These are phyloP conservation scores for Scelioninae gen. 2 DNA, from an alignment of 2,888 invertebrate species.

Conservation along the genomic window DNA sequence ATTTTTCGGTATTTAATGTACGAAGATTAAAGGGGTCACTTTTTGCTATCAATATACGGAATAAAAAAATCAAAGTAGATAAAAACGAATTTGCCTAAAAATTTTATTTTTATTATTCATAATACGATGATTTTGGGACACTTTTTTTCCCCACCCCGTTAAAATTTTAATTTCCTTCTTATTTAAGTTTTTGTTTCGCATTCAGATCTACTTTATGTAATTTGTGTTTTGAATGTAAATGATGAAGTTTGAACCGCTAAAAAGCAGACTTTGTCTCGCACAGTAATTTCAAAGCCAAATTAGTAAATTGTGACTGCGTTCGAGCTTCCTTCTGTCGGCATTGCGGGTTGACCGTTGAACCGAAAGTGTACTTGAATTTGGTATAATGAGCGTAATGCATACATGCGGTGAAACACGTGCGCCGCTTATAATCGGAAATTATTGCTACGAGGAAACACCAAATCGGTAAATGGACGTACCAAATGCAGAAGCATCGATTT, in stretches of 20 bases:
- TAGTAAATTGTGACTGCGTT: not conserved
- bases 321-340: not conserved
- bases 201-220: not conserved
- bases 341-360: slow-evolving; percentile 10
- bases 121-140: no score
- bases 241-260: slow-evolving; percentile 1
- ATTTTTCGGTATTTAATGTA: no score
- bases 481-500: slow-evolving; percentile 26
- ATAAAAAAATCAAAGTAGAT: no score
- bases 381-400: slow-evolving; percentile 10
- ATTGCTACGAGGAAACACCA: slow-evolving; percentile 28
- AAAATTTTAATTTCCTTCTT: not conserved
- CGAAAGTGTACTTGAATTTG: slow-evolving; percentile 9
- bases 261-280: not conserved
- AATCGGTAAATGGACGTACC: slow-evolving; percentile 29
- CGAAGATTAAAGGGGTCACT: no score
- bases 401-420: slow-evolving; percentile 26
- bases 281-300: not conserved
- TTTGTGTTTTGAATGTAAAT: not conserved
- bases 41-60: no score
- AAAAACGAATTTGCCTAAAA: no score
- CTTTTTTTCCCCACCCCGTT: no score
- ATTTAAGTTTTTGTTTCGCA: not conserved
- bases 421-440: slow-evolving; percentile 28
- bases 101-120: no score